Conservation (phyloP, 2,113 vertebrate genomes). For the Mobula birostris region DNA sequence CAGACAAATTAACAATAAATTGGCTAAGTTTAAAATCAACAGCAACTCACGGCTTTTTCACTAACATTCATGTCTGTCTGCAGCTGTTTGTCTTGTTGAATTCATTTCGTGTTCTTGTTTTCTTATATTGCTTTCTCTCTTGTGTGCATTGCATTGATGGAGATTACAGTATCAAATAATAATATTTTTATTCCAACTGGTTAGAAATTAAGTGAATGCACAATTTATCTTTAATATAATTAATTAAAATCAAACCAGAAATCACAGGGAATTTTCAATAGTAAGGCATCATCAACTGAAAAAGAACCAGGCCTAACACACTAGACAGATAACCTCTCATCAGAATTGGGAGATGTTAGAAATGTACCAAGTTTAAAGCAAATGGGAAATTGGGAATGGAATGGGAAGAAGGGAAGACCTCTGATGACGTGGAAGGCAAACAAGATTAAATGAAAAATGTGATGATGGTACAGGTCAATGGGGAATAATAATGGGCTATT, state of each 20-base stretch:
- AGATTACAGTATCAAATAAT: neutral
- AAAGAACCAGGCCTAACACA: neutral
- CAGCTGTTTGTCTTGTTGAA: neutral
- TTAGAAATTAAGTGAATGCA: neutral
- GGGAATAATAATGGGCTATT: neutral
- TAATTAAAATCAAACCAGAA: neutral
- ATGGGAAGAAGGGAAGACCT: neutral
- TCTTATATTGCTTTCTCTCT: neutral
- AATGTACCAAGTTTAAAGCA: neutral
- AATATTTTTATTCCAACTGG: neutral
- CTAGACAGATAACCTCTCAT: no score
- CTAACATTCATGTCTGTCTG: constrained; percentile 4
- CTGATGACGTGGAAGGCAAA: neutral
- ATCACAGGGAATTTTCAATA: no score
- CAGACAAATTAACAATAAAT: neutral
- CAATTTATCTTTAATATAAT: neutral
- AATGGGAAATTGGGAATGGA: neutral
- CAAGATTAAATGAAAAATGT: neutral
- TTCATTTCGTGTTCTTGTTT: constrained; percentile 6
- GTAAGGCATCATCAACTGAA: neutral
- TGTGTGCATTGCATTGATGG: neutral
- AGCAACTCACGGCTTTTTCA: neutral
- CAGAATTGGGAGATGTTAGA: neutral
- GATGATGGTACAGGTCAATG: neutral
- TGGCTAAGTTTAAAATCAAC: neutral